phyloP scores from a whole-genome alignment of 2,888 invertebrate species.

The Rotaria macrura region DNA sequence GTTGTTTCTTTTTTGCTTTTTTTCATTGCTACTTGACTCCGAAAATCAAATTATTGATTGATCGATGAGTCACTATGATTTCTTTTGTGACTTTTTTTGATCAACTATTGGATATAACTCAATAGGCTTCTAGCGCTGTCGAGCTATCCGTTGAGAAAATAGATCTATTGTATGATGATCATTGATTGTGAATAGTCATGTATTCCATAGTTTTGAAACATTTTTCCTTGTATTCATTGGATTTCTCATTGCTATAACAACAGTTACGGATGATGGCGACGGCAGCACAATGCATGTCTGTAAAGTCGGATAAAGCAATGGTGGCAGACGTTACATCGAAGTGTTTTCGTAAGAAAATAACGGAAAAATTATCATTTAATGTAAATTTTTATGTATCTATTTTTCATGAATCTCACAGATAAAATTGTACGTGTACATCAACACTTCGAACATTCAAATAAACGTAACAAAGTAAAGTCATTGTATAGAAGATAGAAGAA shows the following conservation, averaged over 20 bases:
- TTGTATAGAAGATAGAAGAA: too few species aligned
- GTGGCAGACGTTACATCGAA: not conserved
- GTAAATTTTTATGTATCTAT: too few species aligned
- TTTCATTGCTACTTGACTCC: too few species aligned
- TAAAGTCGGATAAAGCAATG: not conserved
- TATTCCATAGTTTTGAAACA: not conserved
- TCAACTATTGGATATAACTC: not conserved
- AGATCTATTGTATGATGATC: too few species aligned
- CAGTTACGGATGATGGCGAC: not conserved
- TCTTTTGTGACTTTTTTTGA: not conserved
- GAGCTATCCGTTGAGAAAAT: not conserved
- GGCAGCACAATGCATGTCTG: not conserved
- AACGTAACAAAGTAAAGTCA: too few species aligned
- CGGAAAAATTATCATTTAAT: too few species aligned
- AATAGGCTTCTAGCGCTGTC: not conserved
- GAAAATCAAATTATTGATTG: not conserved
- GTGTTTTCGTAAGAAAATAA: too few species aligned
- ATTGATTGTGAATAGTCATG: too few species aligned
- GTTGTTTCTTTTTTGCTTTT: too few species aligned
- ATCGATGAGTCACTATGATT: not conserved
- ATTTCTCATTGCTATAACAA: not conserved
- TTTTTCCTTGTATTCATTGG: not conserved
- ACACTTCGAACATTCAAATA: too few species aligned
- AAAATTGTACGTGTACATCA: too few species aligned
- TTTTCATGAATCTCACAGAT: too few species aligned